phyloP scores from a whole-genome alignment of 2,888 invertebrate genomes.

The Eupeodes luniger region DNA sequence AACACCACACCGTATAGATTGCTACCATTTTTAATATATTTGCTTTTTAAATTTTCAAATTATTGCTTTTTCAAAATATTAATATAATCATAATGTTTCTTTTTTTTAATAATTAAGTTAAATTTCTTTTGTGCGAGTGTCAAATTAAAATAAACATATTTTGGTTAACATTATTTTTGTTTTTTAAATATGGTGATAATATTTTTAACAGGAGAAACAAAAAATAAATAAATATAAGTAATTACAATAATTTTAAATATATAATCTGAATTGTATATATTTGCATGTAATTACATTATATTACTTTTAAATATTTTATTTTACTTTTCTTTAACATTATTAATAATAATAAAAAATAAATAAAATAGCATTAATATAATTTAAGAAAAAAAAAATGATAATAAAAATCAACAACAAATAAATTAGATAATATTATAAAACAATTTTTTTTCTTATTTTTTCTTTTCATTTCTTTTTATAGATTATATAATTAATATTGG shows the following conservation, averaged over 20 bases:
- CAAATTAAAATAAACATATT: conserved; percentile 44
- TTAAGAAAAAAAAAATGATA: conserved; percentile 1
- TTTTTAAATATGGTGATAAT: conserved; percentile 8
- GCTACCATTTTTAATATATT: conserved; percentile 30
- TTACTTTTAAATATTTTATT: conserved; percentile 1
- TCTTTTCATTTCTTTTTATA: conserved; percentile 13
- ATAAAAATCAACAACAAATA: conserved; percentile 75
- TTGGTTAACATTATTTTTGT: conserved; percentile 22
- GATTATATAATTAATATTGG: conserved; percentile 72
- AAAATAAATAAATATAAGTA: conserved; percentile 1
- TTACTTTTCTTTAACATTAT: conserved; percentile 58
- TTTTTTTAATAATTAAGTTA: conserved; percentile 32
- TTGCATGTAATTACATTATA: conserved; percentile 1
- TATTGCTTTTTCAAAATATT: conserved; percentile 3
- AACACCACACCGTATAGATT: conserved; percentile 67
- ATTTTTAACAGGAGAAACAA: conserved; percentile 30
- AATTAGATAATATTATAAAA: conserved; percentile 70
- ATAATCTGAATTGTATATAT: not conserved
- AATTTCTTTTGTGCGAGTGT: conserved; percentile 67
- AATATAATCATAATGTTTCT: conserved; percentile 24
- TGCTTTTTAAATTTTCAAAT: not conserved
- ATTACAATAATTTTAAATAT: conserved; percentile 25
- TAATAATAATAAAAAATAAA: conserved; percentile 72
- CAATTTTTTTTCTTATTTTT: conserved; percentile 22
- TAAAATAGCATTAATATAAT: conserved; percentile 62